phyloP scores from a whole-genome alignment of 1,140 invertebrate genomes.

The Periplaneta americana region DNA sequence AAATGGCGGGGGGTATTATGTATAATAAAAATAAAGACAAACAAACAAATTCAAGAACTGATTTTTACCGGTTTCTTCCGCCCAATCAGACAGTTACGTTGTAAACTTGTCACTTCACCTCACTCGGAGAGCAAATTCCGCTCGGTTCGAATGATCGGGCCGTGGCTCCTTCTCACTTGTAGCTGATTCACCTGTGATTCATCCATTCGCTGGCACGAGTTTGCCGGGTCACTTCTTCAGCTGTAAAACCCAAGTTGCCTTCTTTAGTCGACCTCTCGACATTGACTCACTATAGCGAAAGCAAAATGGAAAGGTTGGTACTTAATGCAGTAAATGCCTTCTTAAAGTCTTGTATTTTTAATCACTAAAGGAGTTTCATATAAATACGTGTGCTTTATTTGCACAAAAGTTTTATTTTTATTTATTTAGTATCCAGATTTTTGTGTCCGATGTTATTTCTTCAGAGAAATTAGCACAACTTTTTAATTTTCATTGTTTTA shows the following conservation, averaged over 20 bases:
- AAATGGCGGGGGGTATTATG: background rate
- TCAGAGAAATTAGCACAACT: background rate
- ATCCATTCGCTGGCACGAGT: slow-evolving; percentile 9
- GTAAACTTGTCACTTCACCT: slow-evolving; percentile 16
- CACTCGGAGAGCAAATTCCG: slow-evolving; percentile 12
- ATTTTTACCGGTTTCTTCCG: slow-evolving; percentile 21
- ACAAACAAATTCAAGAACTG: slow-evolving; percentile 2
- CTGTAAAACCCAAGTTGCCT: slow-evolving; percentile 4
- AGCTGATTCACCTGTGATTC: slow-evolving; percentile 11
- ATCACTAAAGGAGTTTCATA: background rate
- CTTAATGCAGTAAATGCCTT: slow-evolving; percentile 1
- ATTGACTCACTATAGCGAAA: background rate
- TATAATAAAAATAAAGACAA: background rate
- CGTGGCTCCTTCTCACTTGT: background rate
- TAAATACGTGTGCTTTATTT: background rate
- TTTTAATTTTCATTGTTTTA: background rate
- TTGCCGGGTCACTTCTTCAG: slow-evolving; percentile 7
- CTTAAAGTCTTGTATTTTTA: background rate
- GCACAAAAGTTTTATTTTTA: background rate
- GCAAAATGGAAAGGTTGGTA: slow-evolving; percentile 13
- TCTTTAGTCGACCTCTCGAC: slow-evolving; percentile 9
- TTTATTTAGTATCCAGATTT: background rate
- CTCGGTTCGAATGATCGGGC: slow-evolving; percentile 10
- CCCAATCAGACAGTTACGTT: slow-evolving; percentile 23
- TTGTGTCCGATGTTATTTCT: background rate